Base-by-base conservation (phyloP, 1,140 invertebrate genomes). In the Globodera rostochiensis region DNA sequence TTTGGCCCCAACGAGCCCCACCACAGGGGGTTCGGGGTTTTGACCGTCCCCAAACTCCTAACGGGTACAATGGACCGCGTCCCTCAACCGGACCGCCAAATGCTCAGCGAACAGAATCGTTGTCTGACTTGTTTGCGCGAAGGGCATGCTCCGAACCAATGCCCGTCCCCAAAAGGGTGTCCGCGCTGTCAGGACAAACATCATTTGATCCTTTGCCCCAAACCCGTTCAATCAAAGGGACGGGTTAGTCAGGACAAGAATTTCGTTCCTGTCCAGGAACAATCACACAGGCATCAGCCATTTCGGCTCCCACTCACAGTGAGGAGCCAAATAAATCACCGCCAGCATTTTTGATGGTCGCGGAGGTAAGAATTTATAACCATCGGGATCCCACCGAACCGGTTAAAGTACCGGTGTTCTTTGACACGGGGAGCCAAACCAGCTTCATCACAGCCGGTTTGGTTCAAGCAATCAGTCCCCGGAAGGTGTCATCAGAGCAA, bases 71-170 rank as follows among this genome's bases (percentile, higher is more conserved):
- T 2, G 25, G 25, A 36, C 25, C 25, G 25, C 25, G 25, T 2
- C 2, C 25, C 25, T 36, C 25, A 0, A 36, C 25, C 25, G 25
- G 25, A 36, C 25, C 25, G 25, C 25, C 25, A 1, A 60, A 19
- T 19, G 11, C 36, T 80, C 47, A 79, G 1, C 1, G 79, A 82
- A 19, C 79, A 80, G n/a, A 21, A 70, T 8, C 74, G 79, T 9
- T 80, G 79, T 70, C 15, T 50, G 25, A 6, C 13, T 0, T 80
- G 79, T 25, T 21, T 80, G 0, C 13, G 21, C 3, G n/a, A 25
- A 19, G 79, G 79, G 6, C 79, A 80, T 49, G 2, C 19, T 8
- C 0, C 6, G 25, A 1, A 4, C 7, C 49, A 80, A 25, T 80
- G 79, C 47, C 25, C 15, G 5, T 49, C 36, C 0, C 15, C 6